Evolutionary conservation across 1,140 invertebrate genomes (phyloP).

Genomic region (Ceratina japonica): DNA sequence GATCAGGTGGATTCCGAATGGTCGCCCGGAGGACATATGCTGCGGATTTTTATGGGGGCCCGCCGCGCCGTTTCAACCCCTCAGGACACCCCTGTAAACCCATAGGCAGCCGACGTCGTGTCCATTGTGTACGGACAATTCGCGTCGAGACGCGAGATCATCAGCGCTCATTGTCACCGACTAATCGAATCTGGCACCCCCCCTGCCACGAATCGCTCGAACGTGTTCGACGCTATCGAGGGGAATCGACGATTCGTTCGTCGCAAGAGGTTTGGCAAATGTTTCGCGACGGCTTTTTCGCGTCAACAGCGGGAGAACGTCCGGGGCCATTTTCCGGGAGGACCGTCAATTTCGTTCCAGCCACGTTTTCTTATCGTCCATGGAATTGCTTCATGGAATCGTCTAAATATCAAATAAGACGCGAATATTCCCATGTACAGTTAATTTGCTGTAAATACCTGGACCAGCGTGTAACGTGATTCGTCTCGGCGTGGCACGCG

Average conservation of each 20-base stretch:
- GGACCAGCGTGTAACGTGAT: slow-evolving; percentile 14
- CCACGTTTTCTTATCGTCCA: background rate
- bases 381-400: background rate
- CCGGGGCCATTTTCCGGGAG: background rate
- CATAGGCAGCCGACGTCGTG: slow-evolving; percentile 34
- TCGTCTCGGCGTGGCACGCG: slow-evolving; percentile 28
- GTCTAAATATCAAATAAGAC: background rate
- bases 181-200: slow-evolving; percentile 70
- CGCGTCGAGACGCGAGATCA: slow-evolving; percentile 67
- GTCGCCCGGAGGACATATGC: slow-evolving; percentile 58
- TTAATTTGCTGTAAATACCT: background rate
- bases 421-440: background rate
- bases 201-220: slow-evolving; percentile 52
- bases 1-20: slow-evolving; percentile 66
- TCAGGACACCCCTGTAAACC: slow-evolving; percentile 8
- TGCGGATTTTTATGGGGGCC: slow-evolving; percentile 57
- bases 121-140: slow-evolving; percentile 61
- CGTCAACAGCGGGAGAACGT: background rate
- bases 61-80: slow-evolving; percentile 15
- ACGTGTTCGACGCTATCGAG: slow-evolving; percentile 13
- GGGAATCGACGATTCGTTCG: background rate
- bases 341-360: too few species aligned
- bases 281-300: background rate
- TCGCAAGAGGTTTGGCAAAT: background rate
- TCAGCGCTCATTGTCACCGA: slow-evolving; percentile 70